phyloP scores from a whole-genome alignment of 1,140 invertebrate species.

The Pseudomyrmex concolor region DNA sequence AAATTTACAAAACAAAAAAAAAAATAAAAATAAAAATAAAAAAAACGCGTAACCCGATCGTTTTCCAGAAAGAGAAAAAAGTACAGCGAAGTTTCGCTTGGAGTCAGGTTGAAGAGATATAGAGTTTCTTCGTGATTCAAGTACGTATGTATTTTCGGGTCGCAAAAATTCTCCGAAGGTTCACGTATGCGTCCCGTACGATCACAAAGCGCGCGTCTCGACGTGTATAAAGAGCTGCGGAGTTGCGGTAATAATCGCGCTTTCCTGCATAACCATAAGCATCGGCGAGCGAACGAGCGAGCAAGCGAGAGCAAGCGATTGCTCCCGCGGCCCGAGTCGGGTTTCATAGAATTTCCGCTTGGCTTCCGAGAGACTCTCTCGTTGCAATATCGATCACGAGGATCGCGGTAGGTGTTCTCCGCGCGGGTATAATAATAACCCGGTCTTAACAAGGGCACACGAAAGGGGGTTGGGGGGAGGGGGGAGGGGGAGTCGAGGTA shows the following conservation, averaged over 20 bases:
- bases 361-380: constrained; percentile 51
- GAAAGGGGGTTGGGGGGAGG: too few species aligned
- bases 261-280: constrained; percentile 28
- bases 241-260: constrained; percentile 27
- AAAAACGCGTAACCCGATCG: too few species aligned
- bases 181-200: background rate
- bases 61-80: too few species aligned
- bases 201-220: too few species aligned
- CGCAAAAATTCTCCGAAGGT: background rate
- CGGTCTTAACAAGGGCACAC: constrained; percentile 70
- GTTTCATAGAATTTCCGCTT: constrained; percentile 55
- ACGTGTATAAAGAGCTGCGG: background rate
- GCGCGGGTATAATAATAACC: constrained; percentile 72
- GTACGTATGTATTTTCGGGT: background rate
- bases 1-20: too few species aligned
- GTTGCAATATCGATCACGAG: constrained; percentile 72
- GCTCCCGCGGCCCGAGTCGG: constrained; percentile 12
- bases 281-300: background rate
- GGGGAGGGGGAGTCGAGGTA: constrained; percentile 66
- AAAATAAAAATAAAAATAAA: too few species aligned
- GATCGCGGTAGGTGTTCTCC: constrained; percentile 72
- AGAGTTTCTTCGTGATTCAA: too few species aligned
- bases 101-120: too few species aligned
- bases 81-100: too few species aligned
- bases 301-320: constrained; percentile 15